Percentiles rank a stretch among this genome's conserved stretches.
phyloP scores from a whole-genome alignment of 2,888 invertebrate genomes.

The Macroteleia sp. region DNA sequence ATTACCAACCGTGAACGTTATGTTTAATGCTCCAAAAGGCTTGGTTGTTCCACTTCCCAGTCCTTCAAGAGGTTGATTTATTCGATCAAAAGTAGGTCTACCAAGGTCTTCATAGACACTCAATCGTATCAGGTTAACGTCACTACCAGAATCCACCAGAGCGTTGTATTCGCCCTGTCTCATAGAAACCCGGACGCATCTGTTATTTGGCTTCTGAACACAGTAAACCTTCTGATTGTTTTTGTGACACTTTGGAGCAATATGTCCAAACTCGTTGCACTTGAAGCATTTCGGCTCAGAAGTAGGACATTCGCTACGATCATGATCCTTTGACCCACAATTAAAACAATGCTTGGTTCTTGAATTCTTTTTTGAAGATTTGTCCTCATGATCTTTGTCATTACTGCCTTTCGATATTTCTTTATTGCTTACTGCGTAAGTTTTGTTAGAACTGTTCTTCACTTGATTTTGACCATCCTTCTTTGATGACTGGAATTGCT shows the following conservation, averaged over 20 bases:
- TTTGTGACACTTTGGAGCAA: not conserved
- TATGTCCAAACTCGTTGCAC: not conserved
- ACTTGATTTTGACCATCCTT: too few species aligned
- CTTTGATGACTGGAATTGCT: too few species aligned
- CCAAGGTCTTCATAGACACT: conserved; percentile 31
- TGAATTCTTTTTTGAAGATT: too few species aligned
- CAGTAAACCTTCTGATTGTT: not conserved
- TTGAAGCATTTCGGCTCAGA: not conserved
- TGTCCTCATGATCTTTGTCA: too few species aligned
- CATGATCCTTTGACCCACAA: too few species aligned
- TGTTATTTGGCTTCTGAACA: not conserved
- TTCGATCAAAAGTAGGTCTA: conserved; percentile 7
- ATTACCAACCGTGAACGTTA: conserved; percentile 14
- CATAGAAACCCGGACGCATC: conserved; percentile 30
- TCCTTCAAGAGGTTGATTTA: conserved; percentile 7
- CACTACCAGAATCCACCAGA: conserved; percentile 49
- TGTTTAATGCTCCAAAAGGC: conserved; percentile 9
- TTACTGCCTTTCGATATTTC: too few species aligned
- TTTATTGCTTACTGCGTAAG: too few species aligned
- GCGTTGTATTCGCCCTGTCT: conserved; percentile 18
- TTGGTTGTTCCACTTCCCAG: conserved; percentile 4
- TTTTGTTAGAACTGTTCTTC: too few species aligned
- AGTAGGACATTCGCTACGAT: too few species aligned
- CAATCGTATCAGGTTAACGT: conserved; percentile 37
- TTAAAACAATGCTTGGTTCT: too few species aligned